Evolutionary conservation across 1,140 invertebrate genomes (phyloP).

Genomic region (Drosophila erecta): DNA sequence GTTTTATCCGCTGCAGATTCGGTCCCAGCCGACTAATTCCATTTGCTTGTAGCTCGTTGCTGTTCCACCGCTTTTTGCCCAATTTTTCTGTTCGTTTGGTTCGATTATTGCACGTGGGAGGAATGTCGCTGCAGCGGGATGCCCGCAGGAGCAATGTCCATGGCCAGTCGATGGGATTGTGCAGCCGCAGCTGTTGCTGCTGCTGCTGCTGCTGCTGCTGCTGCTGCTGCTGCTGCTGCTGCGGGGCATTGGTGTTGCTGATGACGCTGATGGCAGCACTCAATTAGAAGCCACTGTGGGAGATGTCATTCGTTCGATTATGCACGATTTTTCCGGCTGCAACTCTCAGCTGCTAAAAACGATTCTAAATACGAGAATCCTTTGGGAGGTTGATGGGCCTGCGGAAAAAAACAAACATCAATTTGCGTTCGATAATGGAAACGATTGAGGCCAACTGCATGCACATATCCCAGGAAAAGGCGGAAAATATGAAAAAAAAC

Average conservation of each 20-base stretch:
- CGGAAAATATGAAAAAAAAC: slow-evolving; percentile 14
- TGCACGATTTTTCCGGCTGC: slow-evolving; percentile 8
- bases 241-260: slow-evolving; percentile 6
- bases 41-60: slow-evolving; percentile 41
- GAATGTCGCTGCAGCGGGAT: slow-evolving; percentile 7
- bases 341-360: slow-evolving; percentile 18
- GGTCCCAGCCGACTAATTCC: slow-evolving; percentile 53
- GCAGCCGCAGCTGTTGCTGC: slow-evolving; percentile 12
- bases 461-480: slow-evolving; percentile 25
- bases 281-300: slow-evolving; percentile 43
- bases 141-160: slow-evolving; percentile 22
- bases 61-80: not conserved
- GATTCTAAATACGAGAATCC: not conserved
- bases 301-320: slow-evolving; percentile 18
- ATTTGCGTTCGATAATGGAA: slow-evolving; percentile 8
- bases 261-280: slow-evolving; percentile 17
- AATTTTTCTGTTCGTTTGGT: not conserved
- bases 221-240: not conserved
- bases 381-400: not conserved
- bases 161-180: slow-evolving; percentile 46
- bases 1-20: not conserved
- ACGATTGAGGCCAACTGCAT: slow-evolving; percentile 7
- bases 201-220: not conserved
- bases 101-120: slow-evolving; percentile 9
- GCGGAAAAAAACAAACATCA: not conserved